Evolutionary conservation across 2,888 invertebrate species (phyloP), one percentile per base, ranked within the genome.

Genomic region (Dichetophora obliterata): DNA sequence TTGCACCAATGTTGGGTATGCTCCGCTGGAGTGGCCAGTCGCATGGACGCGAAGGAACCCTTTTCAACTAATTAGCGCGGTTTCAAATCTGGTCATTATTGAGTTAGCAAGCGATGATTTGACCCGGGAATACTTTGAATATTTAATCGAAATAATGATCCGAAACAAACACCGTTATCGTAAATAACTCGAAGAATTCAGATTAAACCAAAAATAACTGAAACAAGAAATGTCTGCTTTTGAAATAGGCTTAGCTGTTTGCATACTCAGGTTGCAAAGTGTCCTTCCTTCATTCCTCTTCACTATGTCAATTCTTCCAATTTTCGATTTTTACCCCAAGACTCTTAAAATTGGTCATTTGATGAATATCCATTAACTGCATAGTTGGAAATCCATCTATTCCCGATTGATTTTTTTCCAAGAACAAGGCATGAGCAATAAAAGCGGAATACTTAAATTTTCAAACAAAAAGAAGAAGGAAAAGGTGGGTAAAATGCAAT

Each of bases 41-140:
- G 52, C 54, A 54, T 2, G 3, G 57, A 22, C 1, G 43, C 11
- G 4, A 43, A 31, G 5, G 8, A 16, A 31, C 52, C 34, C 24
- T 24, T 50, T 50, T 16, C 22, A 54, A 37, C 71, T 71, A 71
- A 71, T 71, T 71, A 71, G 57, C 71, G 37, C 2, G 37, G 19
- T 70, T 31, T 24, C 8, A 63, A 34, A 31, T 31, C 31, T 31
- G 63, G 27, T 31, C 8, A 63, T 63, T 31, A 63, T 63, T 63
- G 24, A 63, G 34, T 31, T 11, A 31, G 16, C 61, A 24, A 61
- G 19, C 14, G 14, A 43, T 43, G 22, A n/a, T 22, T 54, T 22
- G 54, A 54, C 54, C 54, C 54, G 8, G n/a, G 6, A 19, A 19
- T 54, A 19, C 54, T 9, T 19, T 54, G 8, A 54, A 54, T 54